A percentile compares a stretch with the other conserved stretches of the same genome.
These are phyloP conservation scores for Siniperca chuatsi DNA, from an alignment of 2,113 vertebrate genomes.

Conservation along the genomic window DNA sequence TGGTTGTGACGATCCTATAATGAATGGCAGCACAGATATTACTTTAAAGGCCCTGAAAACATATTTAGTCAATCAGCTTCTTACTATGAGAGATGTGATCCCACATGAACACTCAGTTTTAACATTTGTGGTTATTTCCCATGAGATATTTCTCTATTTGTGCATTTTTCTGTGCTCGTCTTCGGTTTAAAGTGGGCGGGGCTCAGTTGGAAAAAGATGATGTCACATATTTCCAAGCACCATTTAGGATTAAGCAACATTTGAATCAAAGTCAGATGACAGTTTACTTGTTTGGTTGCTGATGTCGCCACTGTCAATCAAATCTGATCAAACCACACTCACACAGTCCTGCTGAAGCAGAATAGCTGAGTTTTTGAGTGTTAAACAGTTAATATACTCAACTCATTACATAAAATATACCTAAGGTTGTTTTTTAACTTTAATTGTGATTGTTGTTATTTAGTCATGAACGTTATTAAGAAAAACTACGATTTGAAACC, in stretches of 20 bases:
- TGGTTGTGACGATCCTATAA: background rate
- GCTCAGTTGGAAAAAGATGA: background rate
- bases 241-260: background rate
- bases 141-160: background rate
- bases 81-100: slow-evolving; percentile 3
- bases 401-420: background rate
- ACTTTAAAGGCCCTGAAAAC: slow-evolving; percentile 10
- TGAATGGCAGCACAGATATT: slow-evolving; percentile 19
- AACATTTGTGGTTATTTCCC: background rate
- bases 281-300: background rate
- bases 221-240: background rate
- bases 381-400: background rate
- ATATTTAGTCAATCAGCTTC: background rate
- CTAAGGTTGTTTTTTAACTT: background rate
- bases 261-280: slow-evolving; percentile 1
- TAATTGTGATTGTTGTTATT: slow-evolving; percentile 3
- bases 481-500: background rate
- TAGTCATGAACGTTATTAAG: background rate
- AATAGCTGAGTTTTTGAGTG: background rate
- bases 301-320: background rate
- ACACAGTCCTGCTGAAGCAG: background rate
- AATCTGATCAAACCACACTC: background rate
- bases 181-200: background rate
- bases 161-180: slow-evolving; percentile 19
- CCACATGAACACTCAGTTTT: background rate